Evolutionary conservation across 2,113 vertebrate species (phyloP), one percentile per base, ranked within the genome.

Genomic region (Ramphastos sulfuratus): DNA sequence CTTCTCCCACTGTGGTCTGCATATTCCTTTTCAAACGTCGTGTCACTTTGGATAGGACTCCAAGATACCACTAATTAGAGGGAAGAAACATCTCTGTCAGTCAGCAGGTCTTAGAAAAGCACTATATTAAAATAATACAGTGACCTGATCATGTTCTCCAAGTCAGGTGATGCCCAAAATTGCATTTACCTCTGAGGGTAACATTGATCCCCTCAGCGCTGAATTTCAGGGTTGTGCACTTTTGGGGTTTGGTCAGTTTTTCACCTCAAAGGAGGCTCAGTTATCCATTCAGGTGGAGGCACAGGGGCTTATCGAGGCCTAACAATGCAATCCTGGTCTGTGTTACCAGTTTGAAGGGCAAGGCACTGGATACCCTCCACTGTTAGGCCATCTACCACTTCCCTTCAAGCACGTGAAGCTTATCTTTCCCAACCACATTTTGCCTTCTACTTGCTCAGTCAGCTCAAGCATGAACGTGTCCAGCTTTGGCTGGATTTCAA

Each of bases 381-480:
- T 0, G 0, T 37, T 78, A 74, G 70, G 61, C 50, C 73, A 71
- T 33, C 70, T 74, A 9, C 63, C 55, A 39, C 65, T 61, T 92
- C 24, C 76, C 54, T 28, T 85, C 7, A 1, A 80, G 76, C 46
- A 27, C 31, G 28, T 16, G 16, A 72, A 77, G 69, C 86, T 92
- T 94, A 77, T 93, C 91, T 93, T 92, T 81, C 61, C 76, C 46
- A 35, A 17, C 39, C 90, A 75, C n/a, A 56, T 94, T 93, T 85
- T 85, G 46, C 76, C 88, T 77, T 83, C 83, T 88, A 60, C 80
- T 74, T 92, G 42, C 42, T 92, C 35, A 33, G 60, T 65, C 61
- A 85, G 64, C 76, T 88, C 69, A 80, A 83, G 76, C 11, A 1
- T 86, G 80, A 88, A 78, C n/a, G 8, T 85, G 46, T 24, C 69